Base-by-base conservation (phyloP, 2,797 vertebrate genomes). In the Buphagus erythrorhynchus region DNA sequence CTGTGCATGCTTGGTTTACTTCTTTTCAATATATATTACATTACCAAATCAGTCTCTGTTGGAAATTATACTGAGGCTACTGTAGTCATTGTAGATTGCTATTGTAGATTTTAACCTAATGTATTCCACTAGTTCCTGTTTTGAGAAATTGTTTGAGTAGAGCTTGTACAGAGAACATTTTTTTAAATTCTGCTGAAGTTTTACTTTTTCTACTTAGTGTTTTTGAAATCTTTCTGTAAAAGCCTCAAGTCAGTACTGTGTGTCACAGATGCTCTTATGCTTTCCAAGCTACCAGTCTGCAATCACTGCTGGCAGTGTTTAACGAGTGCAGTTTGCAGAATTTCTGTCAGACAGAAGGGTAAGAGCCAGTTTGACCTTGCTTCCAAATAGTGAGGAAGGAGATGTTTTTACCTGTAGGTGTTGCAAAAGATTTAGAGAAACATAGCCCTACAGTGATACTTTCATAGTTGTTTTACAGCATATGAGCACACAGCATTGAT, bases 241-340 rank as follows among this genome's bases (percentile, higher is more conserved):
- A 74, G 49, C 62, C 58, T 83, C 1, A 7, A 14, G 15, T 62
- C 58, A 19, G 28, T 45, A 43, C 68, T 75, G 1, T 31, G 1
- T 49, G 22, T 61, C 52, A 76, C 1, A 0, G 58, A 28, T 57
- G 36, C 26, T 88, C 14, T 74, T 65, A 14, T 0, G 1, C 52
- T 83, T 81, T 49, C 79, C 35, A 52, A n/a, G 52, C 28, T 57
- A 3, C 35, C 45, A 18, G 2, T 55, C 36, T 59, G 52, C 46
- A 52, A 4, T 59, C 29, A 4, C 14, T 65, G 71, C 25, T 65
- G 43, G 31, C 26, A 46, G 11, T 42, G 13, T 49, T 67, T 29
- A 72, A 38, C 45, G 57, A 65, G 52, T 22, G 49, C 52, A 36
- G 21, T 38, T 40, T 40, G 51, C 55, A 88, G 48, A 61, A 17